Evolutionary conservation across 2,113 vertebrate species (phyloP).

Genomic region (Indicator indicator): DNA sequence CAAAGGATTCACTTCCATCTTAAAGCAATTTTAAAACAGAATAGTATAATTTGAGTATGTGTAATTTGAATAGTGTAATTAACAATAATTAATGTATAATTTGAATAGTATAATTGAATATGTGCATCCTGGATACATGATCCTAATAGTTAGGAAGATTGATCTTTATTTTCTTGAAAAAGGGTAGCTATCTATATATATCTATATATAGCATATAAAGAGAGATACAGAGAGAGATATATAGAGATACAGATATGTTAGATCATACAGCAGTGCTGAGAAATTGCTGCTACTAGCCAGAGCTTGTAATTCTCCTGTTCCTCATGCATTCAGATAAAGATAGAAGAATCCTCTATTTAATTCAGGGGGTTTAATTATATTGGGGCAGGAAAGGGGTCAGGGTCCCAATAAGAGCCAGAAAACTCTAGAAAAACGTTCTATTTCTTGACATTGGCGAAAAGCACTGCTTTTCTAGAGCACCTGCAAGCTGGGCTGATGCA

Average conservation of each 20-base stretch:
- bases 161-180: not conserved
- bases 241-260: too few relatives aligned
- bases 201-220: too few relatives aligned
- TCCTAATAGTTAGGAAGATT: not conserved
- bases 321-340: not conserved
- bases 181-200: not conserved
- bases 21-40: not conserved
- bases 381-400: not conserved
- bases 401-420: not conserved
- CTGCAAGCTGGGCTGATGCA: not conserved
- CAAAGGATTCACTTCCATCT: not conserved
- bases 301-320: not conserved
- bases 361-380: not conserved
- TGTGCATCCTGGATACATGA: not conserved
- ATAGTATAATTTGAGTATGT: not conserved
- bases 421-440: not conserved
- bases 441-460: not conserved
- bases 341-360: not conserved
- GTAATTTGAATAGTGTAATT: not conserved
- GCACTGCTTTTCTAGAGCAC: not conserved
- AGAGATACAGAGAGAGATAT: too few relatives aligned
- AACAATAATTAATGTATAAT: too few relatives aligned
- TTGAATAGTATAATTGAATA: not conserved
- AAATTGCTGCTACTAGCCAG: not conserved
- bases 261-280: not conserved